Evolutionary conservation across 2,113 vertebrate species (phyloP), one percentile per base, ranked within the genome.

Genomic region (Microcebus griseorufus): DNA sequence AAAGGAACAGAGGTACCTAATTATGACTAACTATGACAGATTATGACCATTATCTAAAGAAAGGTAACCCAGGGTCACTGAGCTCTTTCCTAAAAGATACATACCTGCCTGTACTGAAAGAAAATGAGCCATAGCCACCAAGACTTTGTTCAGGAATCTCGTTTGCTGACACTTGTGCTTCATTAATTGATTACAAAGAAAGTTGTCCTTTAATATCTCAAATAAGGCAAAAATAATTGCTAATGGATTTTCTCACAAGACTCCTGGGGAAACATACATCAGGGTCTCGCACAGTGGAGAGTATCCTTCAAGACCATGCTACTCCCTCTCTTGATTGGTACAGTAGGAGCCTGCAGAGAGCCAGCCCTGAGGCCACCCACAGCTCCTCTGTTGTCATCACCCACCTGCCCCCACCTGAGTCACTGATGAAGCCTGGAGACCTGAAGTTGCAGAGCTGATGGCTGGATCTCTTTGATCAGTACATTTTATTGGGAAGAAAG

Each of bases 401-500:
- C 10, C 39, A 8, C 10, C 16, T 3, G 12, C 3, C 23, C 53
- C 48, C 29, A n/a, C 18, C 73, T 39, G 65, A 27, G 14, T 62
- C 83, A 51, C 22, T 5, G 10, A 73, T 3, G 55, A 85, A 20
- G 25, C 65, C 22, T 4, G 17, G 8, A 72, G 53, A 55, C 6
- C 9, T n/a, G 5, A 64, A 39, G 32, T 5, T 3, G 8, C 11
- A 9, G 25, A 25, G 29, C 27, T 60, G 27, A 39, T 5, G 18
- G 13, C 32, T n/a, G 13, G 7, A 11, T 37, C 16, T 62, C 29
- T 84, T 42, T 48, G 10, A 72, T 89, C 14, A 11, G 3, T 29
- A 32, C 20, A 37, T 79, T 78, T 90, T 34, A 93, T 5, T 85
- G 55, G 82, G n/a, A 95, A 88, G 48, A 76, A 93, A 70, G 55